Percentiles rank a stretch among this genome's conserved stretches.
Conservation (phyloP, 2,113 vertebrate genomes). For the Bufo bufo region DNA sequence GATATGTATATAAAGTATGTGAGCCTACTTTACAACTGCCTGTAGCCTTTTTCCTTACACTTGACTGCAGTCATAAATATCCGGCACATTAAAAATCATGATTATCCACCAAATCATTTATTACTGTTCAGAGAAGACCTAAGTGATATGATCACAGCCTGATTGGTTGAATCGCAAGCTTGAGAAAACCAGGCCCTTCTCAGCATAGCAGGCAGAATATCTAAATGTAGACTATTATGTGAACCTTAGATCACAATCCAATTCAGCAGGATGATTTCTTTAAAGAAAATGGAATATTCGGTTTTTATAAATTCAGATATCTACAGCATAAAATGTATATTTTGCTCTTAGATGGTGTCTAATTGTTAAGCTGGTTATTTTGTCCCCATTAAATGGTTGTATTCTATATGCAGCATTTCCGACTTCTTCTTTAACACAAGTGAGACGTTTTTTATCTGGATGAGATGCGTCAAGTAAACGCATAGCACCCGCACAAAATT, state of each 20-base stretch:
- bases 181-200: slow-evolving; percentile 10
- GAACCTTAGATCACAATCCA: slow-evolving; percentile 1
- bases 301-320: neutral
- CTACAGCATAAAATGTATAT: neutral
- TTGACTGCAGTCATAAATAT: slow-evolving; percentile 64
- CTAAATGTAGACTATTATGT: slow-evolving; percentile 43
- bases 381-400: neutral
- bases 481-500: too few relatives aligned
- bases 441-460: too few relatives aligned
- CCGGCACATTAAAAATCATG: slow-evolving; percentile 65
- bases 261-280: slow-evolving; percentile 6
- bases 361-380: neutral
- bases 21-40: slow-evolving; percentile 59
- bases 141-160: slow-evolving; percentile 53
- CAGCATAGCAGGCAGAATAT: slow-evolving; percentile 35
- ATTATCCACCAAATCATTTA: slow-evolving; percentile 65
- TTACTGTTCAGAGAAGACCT: slow-evolving; percentile 58
- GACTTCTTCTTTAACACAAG: neutral
- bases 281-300: neutral
- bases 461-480: too few relatives aligned
- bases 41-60: slow-evolving; percentile 62
- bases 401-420: neutral
- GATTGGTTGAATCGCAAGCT: slow-evolving; percentile 25
- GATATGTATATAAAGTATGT: slow-evolving; percentile 59
- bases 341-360: neutral